These are phyloP conservation scores for Mus pahari DNA, from an alignment of 2,113 vertebrate species.

Conservation along the genomic window DNA sequence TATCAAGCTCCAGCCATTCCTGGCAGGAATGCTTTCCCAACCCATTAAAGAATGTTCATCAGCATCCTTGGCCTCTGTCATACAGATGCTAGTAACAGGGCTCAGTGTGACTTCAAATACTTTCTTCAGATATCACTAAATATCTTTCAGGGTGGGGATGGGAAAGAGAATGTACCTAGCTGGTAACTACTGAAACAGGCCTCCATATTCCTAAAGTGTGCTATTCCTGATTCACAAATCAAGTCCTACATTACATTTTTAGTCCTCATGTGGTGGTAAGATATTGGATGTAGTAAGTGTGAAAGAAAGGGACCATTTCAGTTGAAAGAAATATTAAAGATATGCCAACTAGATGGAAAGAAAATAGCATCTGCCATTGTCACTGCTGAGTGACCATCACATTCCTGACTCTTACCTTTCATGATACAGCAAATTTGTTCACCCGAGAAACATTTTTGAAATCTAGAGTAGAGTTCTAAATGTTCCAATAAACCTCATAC, in stretches of 20 bases:
- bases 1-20: rapidly evolving
- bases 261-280: not conserved
- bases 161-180: rapidly evolving
- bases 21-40: not conserved
- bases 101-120: not conserved
- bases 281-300: not conserved
- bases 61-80: not conserved
- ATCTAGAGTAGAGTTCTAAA: not conserved
- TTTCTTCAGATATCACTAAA: not conserved
- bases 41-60: not conserved
- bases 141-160: no score
- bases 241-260: not conserved
- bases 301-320: not conserved
- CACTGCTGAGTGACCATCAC: not conserved
- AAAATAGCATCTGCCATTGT: not conserved
- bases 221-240: not conserved
- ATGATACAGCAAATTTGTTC: not conserved
- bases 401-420: not conserved
- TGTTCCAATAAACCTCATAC: conserved; percentile 37
- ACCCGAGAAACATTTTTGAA: not conserved
- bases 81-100: not conserved
- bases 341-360: not conserved
- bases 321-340: not conserved
- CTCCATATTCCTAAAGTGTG: not conserved
- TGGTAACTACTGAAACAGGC: not conserved